Conservation (phyloP, 1,140 invertebrate species). For the Brachionus asplanchnoidis region DNA sequence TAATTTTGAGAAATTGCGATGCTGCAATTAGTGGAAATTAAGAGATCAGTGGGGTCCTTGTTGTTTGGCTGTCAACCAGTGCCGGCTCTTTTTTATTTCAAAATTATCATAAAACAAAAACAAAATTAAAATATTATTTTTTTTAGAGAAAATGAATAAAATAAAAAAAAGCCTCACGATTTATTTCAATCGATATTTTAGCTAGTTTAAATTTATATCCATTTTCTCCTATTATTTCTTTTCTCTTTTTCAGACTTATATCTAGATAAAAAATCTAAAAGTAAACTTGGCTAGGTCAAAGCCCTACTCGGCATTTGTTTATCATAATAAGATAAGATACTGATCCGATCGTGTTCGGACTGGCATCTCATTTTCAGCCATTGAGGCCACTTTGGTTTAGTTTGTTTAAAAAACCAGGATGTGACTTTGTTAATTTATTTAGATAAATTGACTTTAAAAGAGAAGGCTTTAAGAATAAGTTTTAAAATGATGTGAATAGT, state of each 20-base stretch:
- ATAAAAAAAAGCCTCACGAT: background rate
- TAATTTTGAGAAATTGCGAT: background rate
- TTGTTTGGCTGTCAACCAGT: background rate
- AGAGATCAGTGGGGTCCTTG: background rate
- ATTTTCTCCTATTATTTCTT: background rate
- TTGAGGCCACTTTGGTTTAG: background rate
- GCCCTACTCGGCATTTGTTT: background rate
- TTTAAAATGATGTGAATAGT: background rate
- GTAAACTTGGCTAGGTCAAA: background rate
- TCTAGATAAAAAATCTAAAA: background rate
- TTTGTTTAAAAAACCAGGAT: background rate
- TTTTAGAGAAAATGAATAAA: background rate
- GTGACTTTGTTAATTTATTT: background rate
- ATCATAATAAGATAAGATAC: background rate
- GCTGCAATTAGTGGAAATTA: background rate
- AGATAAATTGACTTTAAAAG: background rate
- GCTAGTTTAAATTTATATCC: background rate
- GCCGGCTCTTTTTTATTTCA: background rate
- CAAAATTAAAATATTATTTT: slow-evolving; percentile 7
- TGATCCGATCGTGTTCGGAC: background rate
- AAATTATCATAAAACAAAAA: slow-evolving; percentile 6
- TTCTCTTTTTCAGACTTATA: background rate
- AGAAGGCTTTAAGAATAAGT: background rate
- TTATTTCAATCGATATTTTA: slow-evolving; percentile 2
- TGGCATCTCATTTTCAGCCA: background rate